Base-by-base conservation (phyloP, 2,113 vertebrate genomes). In the Hydrolagus affinis region DNA sequence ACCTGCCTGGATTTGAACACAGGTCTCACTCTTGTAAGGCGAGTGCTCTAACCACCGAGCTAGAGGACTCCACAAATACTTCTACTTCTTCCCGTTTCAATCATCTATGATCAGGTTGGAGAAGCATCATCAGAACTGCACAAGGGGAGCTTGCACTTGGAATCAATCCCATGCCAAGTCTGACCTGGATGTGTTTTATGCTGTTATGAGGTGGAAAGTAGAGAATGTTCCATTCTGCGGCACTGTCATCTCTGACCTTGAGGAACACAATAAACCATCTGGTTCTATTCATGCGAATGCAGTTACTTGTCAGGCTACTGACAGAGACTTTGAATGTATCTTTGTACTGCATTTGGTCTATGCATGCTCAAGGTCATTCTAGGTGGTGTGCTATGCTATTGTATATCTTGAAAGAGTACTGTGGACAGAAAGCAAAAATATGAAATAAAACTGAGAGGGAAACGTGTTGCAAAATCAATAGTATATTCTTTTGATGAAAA, bases 201-300 rank as follows among this genome's bases (percentile, higher is more conserved):
- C 23, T 3, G 66, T 83, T 28, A 83, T 59, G 77, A 66, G 9
- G 60, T 83, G 60, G 25, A 64, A 83, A 83, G 60, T 66, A n/a
- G 60, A 66, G 60, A 83, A 83, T 66, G 62, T 83, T 83, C 14
- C 8, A 83, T 83, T 83, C 78, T 83, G 62, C 17, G 21, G 25
- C 78, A 32, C 28, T 83, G 21, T 32, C 78, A 68, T 83, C 28
- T 62, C 28, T 83, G 28, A 83, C 78, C 78, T 83, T 83, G 60
- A 83, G 28, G 23, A 32, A 83, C 62, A 83, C 78, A 83, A 83
- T 83, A 83, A 83, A 83, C 77, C 77, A 80, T 80, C 77, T 80
- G 60, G 77, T 80, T 80, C 77, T 64, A 80, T 64, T 80, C 77
- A 80, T 25, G 60, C 60, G n/a, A 64, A 28, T 80, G 64, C 77